Evolutionary conservation across 2,113 vertebrate species (phyloP), one percentile per base, ranked within the genome.

Genomic region (Chaenogobius annularis): DNA sequence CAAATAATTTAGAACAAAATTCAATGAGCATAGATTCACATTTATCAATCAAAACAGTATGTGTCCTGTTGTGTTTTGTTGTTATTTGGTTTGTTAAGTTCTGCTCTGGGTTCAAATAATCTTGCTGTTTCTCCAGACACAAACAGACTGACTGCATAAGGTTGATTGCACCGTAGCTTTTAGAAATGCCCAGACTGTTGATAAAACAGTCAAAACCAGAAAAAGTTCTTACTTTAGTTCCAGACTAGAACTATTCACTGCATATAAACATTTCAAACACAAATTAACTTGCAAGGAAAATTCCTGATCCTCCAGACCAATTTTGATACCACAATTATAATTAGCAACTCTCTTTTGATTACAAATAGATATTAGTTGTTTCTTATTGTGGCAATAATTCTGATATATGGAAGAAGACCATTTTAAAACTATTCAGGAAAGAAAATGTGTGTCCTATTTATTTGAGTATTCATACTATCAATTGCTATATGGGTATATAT

Each of bases 111-210:
- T 74, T 80, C 82, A 64, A 31, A 40, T 7, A 2, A 31, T 52
- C 20, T 75, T 15, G 15, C 72, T 66, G 59, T 61, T 72, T 69
- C 65, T 61, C 55, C 50, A 65, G 69, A 77, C 50, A 22, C 69
- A 67, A 31, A 72, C n/a, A 46, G 0, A 22, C 73, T 78, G 80
- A 81, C 80, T 83, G 76, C 74, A 73, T 69, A 68, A 26, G 70
- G 72, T 68, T 66, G 67, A 80, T 79, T 71, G 69, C 44, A 81
- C 74, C 79, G 74, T 67, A 77, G 48, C 70, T 14, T 48, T 54
- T 56, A 65, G 63, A 70, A 56, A 59, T 48, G 65, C 64, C 73
- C 74, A 56, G 26, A 52, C 9, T 61, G 72, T 55, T 13, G 1
- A 22, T 15, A 47, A 23, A 22, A 75, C 8, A 59, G 59, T 5